Evolutionary conservation across 2,113 vertebrate species (phyloP).

Genomic region (Cervus canadensis): DNA sequence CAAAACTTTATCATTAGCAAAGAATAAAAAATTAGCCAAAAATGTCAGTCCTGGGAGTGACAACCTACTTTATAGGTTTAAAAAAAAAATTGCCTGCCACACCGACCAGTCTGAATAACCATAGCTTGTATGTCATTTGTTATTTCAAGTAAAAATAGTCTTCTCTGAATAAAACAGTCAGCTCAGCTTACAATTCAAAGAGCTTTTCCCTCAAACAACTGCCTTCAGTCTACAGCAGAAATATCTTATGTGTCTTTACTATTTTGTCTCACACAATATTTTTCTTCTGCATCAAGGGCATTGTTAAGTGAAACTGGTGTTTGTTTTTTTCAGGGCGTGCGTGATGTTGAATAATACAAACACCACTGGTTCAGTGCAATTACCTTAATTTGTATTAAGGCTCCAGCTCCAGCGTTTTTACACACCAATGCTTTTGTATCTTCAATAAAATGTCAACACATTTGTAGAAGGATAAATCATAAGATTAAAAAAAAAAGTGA

Average conservation of each 20-base stretch:
- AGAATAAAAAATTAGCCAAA: not conserved
- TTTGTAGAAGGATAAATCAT: not conserved
- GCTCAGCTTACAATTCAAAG: not conserved
- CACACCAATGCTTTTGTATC: not conserved
- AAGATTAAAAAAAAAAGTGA: not conserved
- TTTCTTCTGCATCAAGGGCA: not conserved
- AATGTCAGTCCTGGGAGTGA: not conserved
- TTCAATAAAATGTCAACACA: not conserved
- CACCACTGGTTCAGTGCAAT: not conserved
- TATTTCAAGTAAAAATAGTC: not conserved
- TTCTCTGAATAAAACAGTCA: not conserved
- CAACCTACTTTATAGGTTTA: not conserved
- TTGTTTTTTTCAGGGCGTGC: not conserved
- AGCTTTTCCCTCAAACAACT: not conserved
- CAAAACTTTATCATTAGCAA: not conserved
- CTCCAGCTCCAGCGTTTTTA: not conserved
- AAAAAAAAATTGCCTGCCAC: not conserved
- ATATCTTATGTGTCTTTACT: not conserved
- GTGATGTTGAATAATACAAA: not conserved
- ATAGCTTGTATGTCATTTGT: not conserved
- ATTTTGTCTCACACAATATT: not conserved
- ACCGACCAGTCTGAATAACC: not conserved
- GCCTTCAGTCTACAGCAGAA: not conserved
- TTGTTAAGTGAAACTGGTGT: not conserved
- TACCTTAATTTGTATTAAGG: not conserved